Evolutionary conservation across 2,888 invertebrate genomes (phyloP).

Genomic region (Steromphala cineraria): DNA sequence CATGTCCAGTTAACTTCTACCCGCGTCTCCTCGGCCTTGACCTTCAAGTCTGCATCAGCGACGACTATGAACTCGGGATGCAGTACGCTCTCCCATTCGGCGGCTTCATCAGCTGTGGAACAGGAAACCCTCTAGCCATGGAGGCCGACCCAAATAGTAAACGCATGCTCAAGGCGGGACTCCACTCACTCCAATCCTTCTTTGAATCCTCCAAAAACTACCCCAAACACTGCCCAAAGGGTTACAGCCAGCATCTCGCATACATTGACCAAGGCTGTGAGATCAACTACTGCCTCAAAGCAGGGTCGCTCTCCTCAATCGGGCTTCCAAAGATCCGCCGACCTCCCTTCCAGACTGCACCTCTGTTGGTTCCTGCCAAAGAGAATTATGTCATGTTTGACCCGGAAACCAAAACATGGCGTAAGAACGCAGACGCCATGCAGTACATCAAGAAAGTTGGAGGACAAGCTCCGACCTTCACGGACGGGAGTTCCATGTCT

Average conservation of each 20-base stretch:
- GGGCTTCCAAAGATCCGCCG: slow-evolving; percentile 54
- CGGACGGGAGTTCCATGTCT: neutral
- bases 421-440: neutral
- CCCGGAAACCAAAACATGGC: slow-evolving; percentile 14
- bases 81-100: slow-evolving; percentile 58
- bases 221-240: slow-evolving; percentile 58
- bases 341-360: slow-evolving; percentile 55
- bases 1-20: slow-evolving; percentile 59
- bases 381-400: slow-evolving; percentile 26
- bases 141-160: neutral
- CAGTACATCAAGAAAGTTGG: neutral
- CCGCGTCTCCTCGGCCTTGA: slow-evolving; percentile 44
- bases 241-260: slow-evolving; percentile 64
- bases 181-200: slow-evolving; percentile 32
- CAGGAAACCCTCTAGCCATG: slow-evolving; percentile 56
- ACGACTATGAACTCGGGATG: slow-evolving; percentile 57
- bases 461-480: neutral
- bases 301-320: slow-evolving; percentile 51
- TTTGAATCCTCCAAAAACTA: slow-evolving; percentile 41
- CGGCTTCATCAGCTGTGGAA: slow-evolving; percentile 61
- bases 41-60: slow-evolving; percentile 61
- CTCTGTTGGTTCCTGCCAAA: neutral
- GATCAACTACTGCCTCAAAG: slow-evolving; percentile 59
- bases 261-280: slow-evolving; percentile 57
- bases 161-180: neutral